Percentiles rank a stretch among this genome's conserved stretches.
phyloP scores from a whole-genome alignment of 2,888 invertebrate genomes.

The Phymatocera aterrima region DNA sequence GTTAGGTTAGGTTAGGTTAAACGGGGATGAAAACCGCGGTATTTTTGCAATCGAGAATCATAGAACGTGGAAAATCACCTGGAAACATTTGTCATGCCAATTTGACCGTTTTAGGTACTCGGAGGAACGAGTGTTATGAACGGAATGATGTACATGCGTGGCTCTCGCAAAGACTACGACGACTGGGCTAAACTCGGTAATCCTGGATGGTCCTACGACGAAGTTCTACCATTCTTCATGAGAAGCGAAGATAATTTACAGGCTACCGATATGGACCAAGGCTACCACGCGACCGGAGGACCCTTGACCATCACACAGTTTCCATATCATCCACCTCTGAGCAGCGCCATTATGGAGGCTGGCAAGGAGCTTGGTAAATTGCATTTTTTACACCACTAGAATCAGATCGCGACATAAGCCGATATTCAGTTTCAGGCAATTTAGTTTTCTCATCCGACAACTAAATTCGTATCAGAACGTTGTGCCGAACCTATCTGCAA shows the following conservation, averaged over 20 bases:
- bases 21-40: too few species aligned
- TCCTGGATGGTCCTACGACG: conserved; percentile 92
- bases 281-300: conserved; percentile 87
- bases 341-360: conserved; percentile 86
- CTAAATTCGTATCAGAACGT: too few species aligned
- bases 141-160: conserved; percentile 97
- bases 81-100: too few species aligned
- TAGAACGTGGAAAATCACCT: background rate
- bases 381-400: background rate
- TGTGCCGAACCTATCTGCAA: too few species aligned
- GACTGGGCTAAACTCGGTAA: conserved; percentile 91
- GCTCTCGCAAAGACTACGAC: conserved; percentile 91
- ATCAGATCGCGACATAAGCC: too few species aligned
- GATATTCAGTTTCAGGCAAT: too few species aligned
- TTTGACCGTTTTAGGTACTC: conserved; percentile 82
- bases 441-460: too few species aligned
- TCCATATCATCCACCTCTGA: conserved; percentile 90
- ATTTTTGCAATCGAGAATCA: too few species aligned
- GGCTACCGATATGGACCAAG: conserved; percentile 83
- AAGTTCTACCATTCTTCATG: conserved; percentile 92
- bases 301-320: conserved; percentile 87
- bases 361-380: conserved; percentile 84
- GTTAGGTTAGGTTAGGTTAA: background rate
- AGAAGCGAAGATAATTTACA: conserved; percentile 90
- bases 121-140: conserved; percentile 96